Base-by-base conservation (phyloP, 2,888 invertebrate genomes). In the Aporophyla lueneburgensis region DNA sequence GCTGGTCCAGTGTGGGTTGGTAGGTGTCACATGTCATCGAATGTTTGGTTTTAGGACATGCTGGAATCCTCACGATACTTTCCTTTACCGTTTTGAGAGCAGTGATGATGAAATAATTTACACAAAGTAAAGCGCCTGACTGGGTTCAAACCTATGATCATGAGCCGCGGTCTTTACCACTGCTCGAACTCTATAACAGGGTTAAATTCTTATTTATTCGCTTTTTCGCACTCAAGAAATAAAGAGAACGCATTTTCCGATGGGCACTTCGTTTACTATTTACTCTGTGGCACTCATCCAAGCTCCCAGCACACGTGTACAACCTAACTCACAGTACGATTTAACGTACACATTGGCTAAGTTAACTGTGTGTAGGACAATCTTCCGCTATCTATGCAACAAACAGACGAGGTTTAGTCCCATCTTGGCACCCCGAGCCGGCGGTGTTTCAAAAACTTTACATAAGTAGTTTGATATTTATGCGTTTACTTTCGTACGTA, bases 381-480 rank as follows among this genome's bases (percentile, higher is more conserved):
- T 90, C 85, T 80, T 85, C 86, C 86, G 84, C 82, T 86, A 84
- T 83, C 85, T 83, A 79, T 81, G 84, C 84, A 86, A 82, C 86
- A 84, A 88, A 89, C 65, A 78, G 24, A 14, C 4, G 16, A 33
- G 33, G 33, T 33, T 33, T 33, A 33, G 33, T 33, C 33, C 33
- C 33, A 33, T 33, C 33, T 33, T 3, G 33, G 33, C 33, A 33
- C 33, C 1, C 33, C 16, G 84, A 89, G 78, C 90, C 90, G 89
- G 89, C 89, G 65, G 33, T 71, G 68, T 84, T 88, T 90, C 89
- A 90, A 90, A 86, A 87, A 83, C 78, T 82, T 76, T 19, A 9
- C n/a, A 1, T 12, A 46, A 46, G 43, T 46, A 43, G 12, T 27
- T 51, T 49, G 5, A 27, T 24, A 16, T 51, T 16, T 27, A 24